A percentile compares a stretch with the other conserved stretches of the same genome.
These are phyloP conservation scores for Lampropteryx suffumata DNA, from an alignment of 2,888 invertebrate species.

Conservation along the genomic window DNA sequence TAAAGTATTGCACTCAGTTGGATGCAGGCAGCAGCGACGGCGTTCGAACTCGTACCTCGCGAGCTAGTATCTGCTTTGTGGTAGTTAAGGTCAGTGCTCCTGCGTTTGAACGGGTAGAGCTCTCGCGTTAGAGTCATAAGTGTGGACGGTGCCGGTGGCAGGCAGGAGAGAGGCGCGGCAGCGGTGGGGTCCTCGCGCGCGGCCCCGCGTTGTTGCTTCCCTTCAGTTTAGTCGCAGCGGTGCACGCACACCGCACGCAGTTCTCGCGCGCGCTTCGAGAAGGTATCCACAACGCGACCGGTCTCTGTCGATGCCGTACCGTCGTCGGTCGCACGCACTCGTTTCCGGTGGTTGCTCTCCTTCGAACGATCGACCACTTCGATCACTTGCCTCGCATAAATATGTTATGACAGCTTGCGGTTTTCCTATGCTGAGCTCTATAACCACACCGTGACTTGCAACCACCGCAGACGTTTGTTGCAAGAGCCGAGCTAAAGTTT, in stretches of 20 bases:
- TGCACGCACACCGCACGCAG: slow-evolving; percentile 83
- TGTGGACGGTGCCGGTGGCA: slow-evolving; percentile 57
- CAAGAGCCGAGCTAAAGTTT: slow-evolving; percentile 8
- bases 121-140: slow-evolving; percentile 71
- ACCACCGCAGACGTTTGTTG: slow-evolving; percentile 26
- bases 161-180: slow-evolving; percentile 71
- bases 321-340: slow-evolving; percentile 54
- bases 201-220: slow-evolving; percentile 63
- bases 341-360: slow-evolving; percentile 76
- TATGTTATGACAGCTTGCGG: slow-evolving; percentile 39
- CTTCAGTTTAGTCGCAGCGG: slow-evolving; percentile 78
- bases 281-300: slow-evolving; percentile 67
- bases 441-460: slow-evolving; percentile 8
- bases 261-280: slow-evolving; percentile 81
- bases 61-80: slow-evolving; percentile 44
- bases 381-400: slow-evolving; percentile 29
- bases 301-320: slow-evolving; percentile 39
- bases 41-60: slow-evolving; percentile 48
- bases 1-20: slow-evolving; percentile 55
- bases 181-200: slow-evolving; percentile 73
- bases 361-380: slow-evolving; percentile 39
- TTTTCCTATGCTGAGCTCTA: slow-evolving; percentile 29
- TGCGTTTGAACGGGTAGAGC: slow-evolving; percentile 75
- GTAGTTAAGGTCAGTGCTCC: slow-evolving; percentile 74
- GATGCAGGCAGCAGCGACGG: slow-evolving; percentile 50